Percentiles rank a stretch among this genome's conserved stretches.
Evolutionary conservation across 2,113 vertebrate genomes (phyloP).

Genomic region (Cryptoleucopteryx plumbea): DNA sequence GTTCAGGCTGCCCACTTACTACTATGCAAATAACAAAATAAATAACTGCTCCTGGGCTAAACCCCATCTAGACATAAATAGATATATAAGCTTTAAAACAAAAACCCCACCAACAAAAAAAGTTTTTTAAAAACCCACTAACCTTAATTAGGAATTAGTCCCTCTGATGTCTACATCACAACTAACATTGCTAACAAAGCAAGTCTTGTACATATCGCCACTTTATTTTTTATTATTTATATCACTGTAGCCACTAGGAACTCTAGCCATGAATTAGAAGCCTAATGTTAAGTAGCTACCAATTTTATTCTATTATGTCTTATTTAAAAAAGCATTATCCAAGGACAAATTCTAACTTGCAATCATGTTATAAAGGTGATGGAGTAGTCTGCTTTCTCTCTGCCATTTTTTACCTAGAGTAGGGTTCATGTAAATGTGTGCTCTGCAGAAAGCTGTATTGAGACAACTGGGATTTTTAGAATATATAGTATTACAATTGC

Average conservation of each 20-base stretch:
- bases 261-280: not conserved
- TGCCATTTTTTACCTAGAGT: not conserved
- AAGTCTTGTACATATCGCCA: not conserved
- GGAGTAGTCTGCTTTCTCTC: not conserved
- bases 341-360: not conserved
- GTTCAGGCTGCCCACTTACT: not conserved
- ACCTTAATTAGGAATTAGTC: not conserved
- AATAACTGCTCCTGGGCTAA: not conserved
- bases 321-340: not conserved
- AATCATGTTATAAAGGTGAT: not conserved
- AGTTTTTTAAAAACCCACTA: not conserved
- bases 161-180: not conserved
- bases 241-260: not conserved
- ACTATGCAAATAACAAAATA: not conserved
- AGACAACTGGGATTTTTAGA: not conserved
- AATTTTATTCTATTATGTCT: not conserved
- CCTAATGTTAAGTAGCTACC: not conserved
- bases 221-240: not conserved
- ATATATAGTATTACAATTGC: fast-evolving
- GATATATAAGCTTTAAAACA: not conserved
- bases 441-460: not conserved
- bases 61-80: not conserved
- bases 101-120: not conserved
- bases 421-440: not conserved
- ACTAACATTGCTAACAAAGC: not conserved